These are phyloP conservation scores for Microcebus jonahi DNA, from an alignment of 2,113 vertebrate species.

Conservation along the genomic window DNA sequence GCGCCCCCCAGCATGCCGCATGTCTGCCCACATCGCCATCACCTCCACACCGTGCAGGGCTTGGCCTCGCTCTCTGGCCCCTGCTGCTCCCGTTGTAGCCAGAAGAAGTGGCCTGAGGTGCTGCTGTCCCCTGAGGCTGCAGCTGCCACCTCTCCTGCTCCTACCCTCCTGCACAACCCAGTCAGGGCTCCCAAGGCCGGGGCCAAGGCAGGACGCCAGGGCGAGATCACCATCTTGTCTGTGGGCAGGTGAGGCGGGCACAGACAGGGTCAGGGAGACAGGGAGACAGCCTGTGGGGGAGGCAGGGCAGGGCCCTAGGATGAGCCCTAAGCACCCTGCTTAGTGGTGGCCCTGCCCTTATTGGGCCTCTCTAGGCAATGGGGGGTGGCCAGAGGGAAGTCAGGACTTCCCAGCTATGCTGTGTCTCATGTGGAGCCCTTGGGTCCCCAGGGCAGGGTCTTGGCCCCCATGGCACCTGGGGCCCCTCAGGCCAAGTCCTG, in stretches of 20 bases:
- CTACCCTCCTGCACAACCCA: slow-evolving; percentile 63
- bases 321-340: neutral
- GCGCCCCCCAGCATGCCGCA: slow-evolving; percentile 66
- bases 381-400: neutral
- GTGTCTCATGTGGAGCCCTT: neutral
- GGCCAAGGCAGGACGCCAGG: slow-evolving; percentile 84
- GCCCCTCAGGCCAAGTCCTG: neutral
- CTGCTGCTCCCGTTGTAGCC: slow-evolving; percentile 93
- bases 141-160: neutral
- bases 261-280: neutral
- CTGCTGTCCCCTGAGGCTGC: slow-evolving; percentile 80
- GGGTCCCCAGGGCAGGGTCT: neutral
- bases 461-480: neutral
- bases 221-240: slow-evolving; percentile 91
- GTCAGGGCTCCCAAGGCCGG: slow-evolving; percentile 74
- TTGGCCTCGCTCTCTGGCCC: slow-evolving; percentile 85
- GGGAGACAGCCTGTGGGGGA: neutral
- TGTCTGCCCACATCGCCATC: slow-evolving; percentile 91
- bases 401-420: neutral
- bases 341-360: neutral
- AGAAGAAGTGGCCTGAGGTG: slow-evolving; percentile 94
- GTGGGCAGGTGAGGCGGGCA: slow-evolving; percentile 91
- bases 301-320: neutral
- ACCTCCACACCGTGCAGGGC: slow-evolving; percentile 95
- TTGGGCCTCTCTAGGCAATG: neutral